Evolutionary conservation across 2,888 invertebrate genomes (phyloP).

Genomic region (Synergus laeviventris): DNA sequence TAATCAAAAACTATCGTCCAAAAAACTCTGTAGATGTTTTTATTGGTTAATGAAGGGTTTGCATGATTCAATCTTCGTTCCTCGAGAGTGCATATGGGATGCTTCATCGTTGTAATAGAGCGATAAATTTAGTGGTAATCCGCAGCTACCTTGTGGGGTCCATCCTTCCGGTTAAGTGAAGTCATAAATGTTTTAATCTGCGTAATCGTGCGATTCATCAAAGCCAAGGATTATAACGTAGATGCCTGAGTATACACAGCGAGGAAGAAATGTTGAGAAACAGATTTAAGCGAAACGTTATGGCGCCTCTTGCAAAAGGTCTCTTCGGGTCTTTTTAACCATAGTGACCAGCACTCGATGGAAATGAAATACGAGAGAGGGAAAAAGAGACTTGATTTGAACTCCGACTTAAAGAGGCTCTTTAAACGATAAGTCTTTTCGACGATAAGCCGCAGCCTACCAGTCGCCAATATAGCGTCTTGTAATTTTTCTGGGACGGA

Average conservation of each 20-base stretch:
- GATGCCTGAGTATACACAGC: neutral
- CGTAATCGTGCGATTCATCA: conserved; percentile 56
- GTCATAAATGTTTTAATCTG: conserved; percentile 55
- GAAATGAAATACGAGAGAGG: conserved; percentile 66
- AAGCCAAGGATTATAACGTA: conserved; percentile 24
- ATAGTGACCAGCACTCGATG: conserved; percentile 50
- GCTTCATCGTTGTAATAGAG: conserved; percentile 42
- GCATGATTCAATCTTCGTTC: neutral
- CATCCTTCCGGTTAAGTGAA: conserved; percentile 44
- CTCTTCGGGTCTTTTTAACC: conserved; percentile 34
- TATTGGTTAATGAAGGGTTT: neutral
- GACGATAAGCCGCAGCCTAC: conserved; percentile 66
- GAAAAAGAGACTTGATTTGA: conserved; percentile 65
- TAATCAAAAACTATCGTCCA: neutral
- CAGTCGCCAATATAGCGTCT: neutral
- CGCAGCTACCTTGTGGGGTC: conserved; percentile 38
- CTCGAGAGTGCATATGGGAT: conserved; percentile 37
- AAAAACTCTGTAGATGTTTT: neutral
- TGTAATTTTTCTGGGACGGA: conserved; percentile 12
- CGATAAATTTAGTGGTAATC: conserved; percentile 49
- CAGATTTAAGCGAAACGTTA: conserved; percentile 54
- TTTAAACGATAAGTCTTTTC: conserved; percentile 71
- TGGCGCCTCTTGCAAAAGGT: conserved; percentile 45
- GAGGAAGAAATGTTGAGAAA: conserved; percentile 46
- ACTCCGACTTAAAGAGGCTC: conserved; percentile 61